A percentile compares a stretch with the other conserved stretches of the same genome.
These are phyloP conservation scores for Pelecanus crispus DNA, from an alignment of 2,113 vertebrate genomes.

Conservation along the genomic window DNA sequence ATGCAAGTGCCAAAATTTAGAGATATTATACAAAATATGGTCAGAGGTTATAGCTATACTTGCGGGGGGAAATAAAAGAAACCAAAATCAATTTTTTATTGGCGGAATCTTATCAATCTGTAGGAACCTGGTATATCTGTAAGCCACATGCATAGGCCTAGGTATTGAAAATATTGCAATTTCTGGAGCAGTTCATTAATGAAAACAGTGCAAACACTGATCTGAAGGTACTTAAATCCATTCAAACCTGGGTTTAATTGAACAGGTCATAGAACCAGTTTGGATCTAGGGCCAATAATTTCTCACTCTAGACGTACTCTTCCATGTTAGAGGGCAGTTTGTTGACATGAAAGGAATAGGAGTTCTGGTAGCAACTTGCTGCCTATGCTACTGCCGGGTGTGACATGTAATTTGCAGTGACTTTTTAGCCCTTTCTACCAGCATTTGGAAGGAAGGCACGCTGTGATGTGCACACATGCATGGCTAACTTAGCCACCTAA, in stretches of 20 bases:
- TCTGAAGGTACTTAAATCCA: not conserved
- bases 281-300: not conserved
- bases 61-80: conserved; percentile 9
- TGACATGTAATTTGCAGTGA: conserved; percentile 29
- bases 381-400: not conserved
- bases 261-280: not conserved
- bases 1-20: conserved; percentile 17
- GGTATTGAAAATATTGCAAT: not conserved
- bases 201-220: not conserved
- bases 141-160: not conserved
- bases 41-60: conserved; percentile 5
- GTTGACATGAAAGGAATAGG: not conserved
- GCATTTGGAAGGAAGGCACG: conserved; percentile 39
- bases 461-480: conserved; percentile 39
- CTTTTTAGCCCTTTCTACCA: conserved; percentile 28
- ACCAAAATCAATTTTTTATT: not conserved
- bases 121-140: not conserved
- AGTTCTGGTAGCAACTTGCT: not conserved
- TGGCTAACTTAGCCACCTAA: conserved; percentile 22
- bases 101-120: not conserved
- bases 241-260: not conserved
- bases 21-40: conserved; percentile 8
- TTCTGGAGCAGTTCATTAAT: not conserved
- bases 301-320: not conserved
- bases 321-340: conserved; percentile 32